Evolutionary conservation across 2,113 vertebrate genomes (phyloP).

Genomic region (Cyprinodon variegatus): DNA sequence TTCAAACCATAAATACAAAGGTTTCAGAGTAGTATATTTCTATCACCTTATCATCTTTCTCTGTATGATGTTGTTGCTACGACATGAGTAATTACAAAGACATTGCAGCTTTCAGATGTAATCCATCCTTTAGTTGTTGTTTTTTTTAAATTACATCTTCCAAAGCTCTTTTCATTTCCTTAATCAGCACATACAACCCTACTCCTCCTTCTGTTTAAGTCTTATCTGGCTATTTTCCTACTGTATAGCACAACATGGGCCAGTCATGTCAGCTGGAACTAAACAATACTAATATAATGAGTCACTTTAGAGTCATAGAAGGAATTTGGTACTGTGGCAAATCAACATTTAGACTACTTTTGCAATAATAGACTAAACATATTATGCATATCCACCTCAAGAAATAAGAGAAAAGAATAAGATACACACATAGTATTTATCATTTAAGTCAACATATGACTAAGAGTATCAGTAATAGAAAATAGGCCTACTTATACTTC

Average conservation of each 20-base stretch:
- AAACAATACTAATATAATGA: constrained; percentile 62
- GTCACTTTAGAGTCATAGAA: constrained; percentile 42
- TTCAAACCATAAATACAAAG: not conserved
- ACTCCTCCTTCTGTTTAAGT: not conserved
- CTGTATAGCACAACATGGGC: constrained; percentile 46
- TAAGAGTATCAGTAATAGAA: too few species aligned
- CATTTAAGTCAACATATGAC: too few species aligned
- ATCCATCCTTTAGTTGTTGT: constrained; percentile 2
- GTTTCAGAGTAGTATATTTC: not conserved
- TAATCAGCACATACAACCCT: not conserved
- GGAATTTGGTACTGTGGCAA: too few species aligned
- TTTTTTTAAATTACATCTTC: constrained; percentile 13
- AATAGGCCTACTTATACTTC: too few species aligned
- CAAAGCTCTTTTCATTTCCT: constrained; percentile 33
- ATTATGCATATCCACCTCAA: too few species aligned
- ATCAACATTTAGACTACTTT: too few species aligned
- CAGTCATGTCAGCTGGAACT: constrained; percentile 33
- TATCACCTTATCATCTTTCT: not conserved
- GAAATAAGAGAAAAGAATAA: too few species aligned
- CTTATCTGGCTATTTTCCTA: constrained; percentile 60
- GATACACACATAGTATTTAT: too few species aligned
- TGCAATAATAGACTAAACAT: too few species aligned
- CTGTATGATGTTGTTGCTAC: constrained; percentile 4
- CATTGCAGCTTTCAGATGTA: not conserved
- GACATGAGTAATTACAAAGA: not conserved